Evolutionary conservation across 2,113 vertebrate species (phyloP), one percentile per base, ranked within the genome.

Genomic region (Galemys pyrenaicus): DNA sequence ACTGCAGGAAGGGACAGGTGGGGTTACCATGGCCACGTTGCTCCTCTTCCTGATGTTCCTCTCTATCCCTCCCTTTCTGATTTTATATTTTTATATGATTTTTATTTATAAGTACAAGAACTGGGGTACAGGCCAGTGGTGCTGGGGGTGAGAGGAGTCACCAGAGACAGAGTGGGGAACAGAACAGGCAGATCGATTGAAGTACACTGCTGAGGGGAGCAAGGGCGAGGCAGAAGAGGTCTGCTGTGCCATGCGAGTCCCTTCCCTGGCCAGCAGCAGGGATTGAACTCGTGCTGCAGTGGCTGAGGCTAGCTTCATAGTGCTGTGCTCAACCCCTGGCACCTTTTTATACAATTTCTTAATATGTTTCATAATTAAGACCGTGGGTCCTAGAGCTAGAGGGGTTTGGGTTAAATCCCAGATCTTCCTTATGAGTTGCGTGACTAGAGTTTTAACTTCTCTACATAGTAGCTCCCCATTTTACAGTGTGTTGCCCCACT

Each of bases 1-100:
- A 81, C 70, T 89, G 58, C 22, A 95, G 95, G 51, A 49, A 88
- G 81, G 84, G 35, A 94, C 26, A 84, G 30, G 8, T 82, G 20
- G 51, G 35, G 26, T 95, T 87, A 82, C 41, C 49, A 81, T 82
- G 44, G 39, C 56, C 93, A 85, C 26, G 81, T 37, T 30, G 70
- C 22, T 87, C 16, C n/a, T 30, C 49, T 80, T 81, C 16, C 51
- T 73, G 56, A 60, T 82, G 28, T 26, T 75, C 37, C 51, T 86
- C 44, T 79, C 26, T 35, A 39, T 60, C 28, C 5, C 44, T 37
- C 26, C 37, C 20, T 8, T 60, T 22, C 35, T 20, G 46, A 67
- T 30, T 35, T 19, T 16, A 68, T 22, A 22, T 56, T 46, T 54
- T 51, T 51, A 51, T 51, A 51, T 12, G 3, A 51, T 49, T 11